Evolutionary conservation across 2,888 invertebrate species (phyloP), one percentile per base, ranked within the genome.

Genomic region (Limnephilus marmoratus): DNA sequence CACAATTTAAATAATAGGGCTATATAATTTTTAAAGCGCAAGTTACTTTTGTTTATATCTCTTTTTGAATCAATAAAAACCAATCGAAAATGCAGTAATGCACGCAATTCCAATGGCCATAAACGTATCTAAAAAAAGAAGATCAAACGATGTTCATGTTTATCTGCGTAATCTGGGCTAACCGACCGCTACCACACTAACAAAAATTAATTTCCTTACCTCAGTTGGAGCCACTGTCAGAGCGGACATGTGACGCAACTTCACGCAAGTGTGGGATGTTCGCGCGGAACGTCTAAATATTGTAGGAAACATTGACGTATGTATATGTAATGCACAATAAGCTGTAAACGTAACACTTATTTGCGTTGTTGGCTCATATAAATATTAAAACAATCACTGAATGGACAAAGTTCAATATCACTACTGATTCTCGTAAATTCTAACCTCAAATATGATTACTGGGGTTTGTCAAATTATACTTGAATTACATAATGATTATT

Each of bases 401-500:
- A 45, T 9, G 87, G n/a, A 13, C 91, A 88, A 91, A 87, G 91
- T 91, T 82, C 91, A 88, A 91, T 45, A 88, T 88, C 82, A 91
- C 83, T 49, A 53, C 31, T 34, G 45, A 49, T 34, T 68, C 68
- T 68, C 68, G 68, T 24, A n/a, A 68, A 68, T 91, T 91, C 80
- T 86, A 86, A 86, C 91, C 91, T 91, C 2, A 34, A 86, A 85
- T 85, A 31, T n/a, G 68, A n/a, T 37, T 37, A 15, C 34, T 37
- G n/a, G 68, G 24, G 68, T 68, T 68, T n/a, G 68, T 68, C 24
- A 68, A 68, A 68, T 68, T 24, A 68, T n/a, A 11, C n/a, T 9
- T 68, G 24, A 24, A 9, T n/a, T 24, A 68, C 24, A n/a, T 68
- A 68, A 68, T n/a, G 9, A 68, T 68, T 68, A 68, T 68, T 24